These are phyloP conservation scores for Tragelaphus scriptus DNA, from an alignment of 2,113 vertebrate species.

Conservation along the genomic window DNA sequence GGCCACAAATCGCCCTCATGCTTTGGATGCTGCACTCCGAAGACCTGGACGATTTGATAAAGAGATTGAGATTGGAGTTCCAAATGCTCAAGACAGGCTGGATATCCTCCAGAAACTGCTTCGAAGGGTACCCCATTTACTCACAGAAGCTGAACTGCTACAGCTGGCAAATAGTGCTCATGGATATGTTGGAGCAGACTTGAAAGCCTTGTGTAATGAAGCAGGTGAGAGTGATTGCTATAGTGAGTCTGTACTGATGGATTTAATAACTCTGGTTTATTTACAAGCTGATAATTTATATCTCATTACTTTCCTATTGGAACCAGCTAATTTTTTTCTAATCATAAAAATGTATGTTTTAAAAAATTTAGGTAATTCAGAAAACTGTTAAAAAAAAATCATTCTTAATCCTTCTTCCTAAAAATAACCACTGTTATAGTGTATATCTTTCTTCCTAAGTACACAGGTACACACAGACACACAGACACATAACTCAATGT, in stretches of 20 bases:
- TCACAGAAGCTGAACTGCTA: constrained; percentile 79
- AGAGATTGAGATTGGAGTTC: constrained; percentile 96
- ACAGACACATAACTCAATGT: neutral
- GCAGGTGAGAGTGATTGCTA: constrained; percentile 83
- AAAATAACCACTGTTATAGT: neutral
- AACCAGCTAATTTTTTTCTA: neutral
- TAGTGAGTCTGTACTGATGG: neutral
- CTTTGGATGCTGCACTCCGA: constrained; percentile 91
- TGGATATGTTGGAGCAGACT: constrained; percentile 95
- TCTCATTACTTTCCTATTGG: neutral
- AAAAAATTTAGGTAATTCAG: neutral
- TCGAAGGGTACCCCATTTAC: constrained; percentile 79
- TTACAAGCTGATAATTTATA: neutral
- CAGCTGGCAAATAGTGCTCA: constrained; percentile 87
- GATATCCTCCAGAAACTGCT: constrained; percentile 92
- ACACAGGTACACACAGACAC: neutral
- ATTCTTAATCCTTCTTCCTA: neutral
- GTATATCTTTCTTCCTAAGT: neutral
- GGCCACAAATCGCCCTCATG: constrained; percentile 94
- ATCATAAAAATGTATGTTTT: neutral
- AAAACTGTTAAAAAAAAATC: neutral
- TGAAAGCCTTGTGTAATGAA: constrained; percentile 94
- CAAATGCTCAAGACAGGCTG: constrained; percentile 84
- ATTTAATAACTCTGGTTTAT: neutral
- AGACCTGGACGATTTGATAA: constrained; percentile 95